Conservation (phyloP, 1,140 invertebrate species). For the Samia ricini region DNA sequence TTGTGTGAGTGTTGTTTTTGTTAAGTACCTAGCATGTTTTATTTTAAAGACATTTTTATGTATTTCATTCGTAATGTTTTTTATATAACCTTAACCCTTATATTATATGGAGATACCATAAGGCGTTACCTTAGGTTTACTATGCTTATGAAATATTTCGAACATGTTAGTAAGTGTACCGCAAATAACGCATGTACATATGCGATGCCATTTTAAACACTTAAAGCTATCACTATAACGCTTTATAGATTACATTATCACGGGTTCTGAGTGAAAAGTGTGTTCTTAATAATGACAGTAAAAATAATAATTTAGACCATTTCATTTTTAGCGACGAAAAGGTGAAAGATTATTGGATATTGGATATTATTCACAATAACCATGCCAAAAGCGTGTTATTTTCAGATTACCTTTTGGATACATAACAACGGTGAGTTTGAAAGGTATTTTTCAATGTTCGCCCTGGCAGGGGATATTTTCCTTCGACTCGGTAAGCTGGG, state of each 20-base stretch:
- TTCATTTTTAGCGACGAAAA: no score
- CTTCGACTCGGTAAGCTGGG: slow-evolving; percentile 31
- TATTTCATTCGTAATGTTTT: slow-evolving; percentile 9
- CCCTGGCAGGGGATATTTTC: slow-evolving; percentile 40
- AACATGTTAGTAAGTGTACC: slow-evolving; percentile 33
- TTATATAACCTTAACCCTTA: not conserved
- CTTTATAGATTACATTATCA: slow-evolving; percentile 27
- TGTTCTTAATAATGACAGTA: no score
- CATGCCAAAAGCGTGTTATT: slow-evolving; percentile 17
- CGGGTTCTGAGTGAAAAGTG: slow-evolving; percentile 49
- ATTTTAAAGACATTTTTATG: slow-evolving; percentile 24
- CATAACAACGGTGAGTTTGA: slow-evolving; percentile 29
- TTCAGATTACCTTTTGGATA: slow-evolving; percentile 16
- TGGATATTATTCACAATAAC: no score
- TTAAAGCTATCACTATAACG: slow-evolving; percentile 67
- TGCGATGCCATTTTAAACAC: slow-evolving; percentile 61
- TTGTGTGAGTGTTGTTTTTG: slow-evolving; percentile 49
- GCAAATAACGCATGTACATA: slow-evolving; percentile 54
- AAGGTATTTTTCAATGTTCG: slow-evolving; percentile 46
- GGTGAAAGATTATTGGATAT: no score
- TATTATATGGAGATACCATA: not conserved
- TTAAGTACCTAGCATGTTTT: slow-evolving; percentile 31
- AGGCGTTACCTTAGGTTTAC: not conserved
- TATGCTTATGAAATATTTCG: not conserved
- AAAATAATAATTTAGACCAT: no score